phyloP scores from a whole-genome alignment of 2,888 invertebrate species.

The Apodemia hepburni region DNA sequence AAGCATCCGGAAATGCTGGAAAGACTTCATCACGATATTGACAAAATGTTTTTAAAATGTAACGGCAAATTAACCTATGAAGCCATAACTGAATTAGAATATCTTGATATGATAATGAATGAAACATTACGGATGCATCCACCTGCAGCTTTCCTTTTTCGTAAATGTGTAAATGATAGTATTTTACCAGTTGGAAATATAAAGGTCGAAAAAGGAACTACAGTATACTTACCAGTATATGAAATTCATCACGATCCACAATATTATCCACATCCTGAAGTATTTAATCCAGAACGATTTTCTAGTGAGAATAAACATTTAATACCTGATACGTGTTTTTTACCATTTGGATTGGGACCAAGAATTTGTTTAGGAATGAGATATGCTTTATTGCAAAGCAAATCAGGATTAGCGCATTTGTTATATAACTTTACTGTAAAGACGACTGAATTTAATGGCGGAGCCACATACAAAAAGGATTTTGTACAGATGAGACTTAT shows the following conservation, averaged over 20 bases:
- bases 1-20: conserved; percentile 46
- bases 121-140: conserved; percentile 51
- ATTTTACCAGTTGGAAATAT: conserved; percentile 53
- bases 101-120: conserved; percentile 48
- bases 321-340: conserved; percentile 40
- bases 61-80: conserved; percentile 45
- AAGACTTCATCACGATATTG: conserved; percentile 53
- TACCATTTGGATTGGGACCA: conserved; percentile 67
- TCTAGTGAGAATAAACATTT: conserved; percentile 39
- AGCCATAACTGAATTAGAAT: conserved; percentile 43
- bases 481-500: conserved; percentile 2
- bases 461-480: conserved; percentile 30
- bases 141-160: conserved; percentile 44
- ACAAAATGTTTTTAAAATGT: conserved; percentile 38
- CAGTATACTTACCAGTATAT: conserved; percentile 46
- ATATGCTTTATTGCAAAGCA: conserved; percentile 41
- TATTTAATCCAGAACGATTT: conserved; percentile 62
- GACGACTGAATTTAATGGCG: conserved; percentile 36
- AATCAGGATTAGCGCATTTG: conserved; percentile 41
- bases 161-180: conserved; percentile 44
- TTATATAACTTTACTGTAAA: conserved; percentile 41
- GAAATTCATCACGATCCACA: conserved; percentile 61
- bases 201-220: conserved; percentile 47
- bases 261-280: conserved; percentile 59
- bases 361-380: conserved; percentile 62